A percentile compares a stretch with the other conserved stretches of the same genome.
Evolutionary conservation across 2,888 invertebrate genomes (phyloP).

Genomic region (Ecdyonurus torrentis): DNA sequence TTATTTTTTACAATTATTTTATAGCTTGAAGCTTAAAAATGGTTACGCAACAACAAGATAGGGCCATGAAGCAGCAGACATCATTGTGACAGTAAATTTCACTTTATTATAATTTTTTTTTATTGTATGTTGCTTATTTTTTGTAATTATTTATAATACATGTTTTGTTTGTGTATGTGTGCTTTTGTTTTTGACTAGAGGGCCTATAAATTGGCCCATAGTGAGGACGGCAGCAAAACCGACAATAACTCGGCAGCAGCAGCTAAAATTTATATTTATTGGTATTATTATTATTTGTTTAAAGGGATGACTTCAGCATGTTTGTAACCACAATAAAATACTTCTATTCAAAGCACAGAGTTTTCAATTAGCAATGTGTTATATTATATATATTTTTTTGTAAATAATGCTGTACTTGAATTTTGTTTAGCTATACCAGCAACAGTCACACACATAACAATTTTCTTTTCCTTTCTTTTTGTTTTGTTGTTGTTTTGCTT

Average conservation of each 20-base stretch:
- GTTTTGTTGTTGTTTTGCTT: no score
- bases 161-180: neutral
- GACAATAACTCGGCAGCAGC: neutral
- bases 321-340: conserved; percentile 6
- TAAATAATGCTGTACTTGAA: neutral
- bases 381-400: neutral
- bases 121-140: neutral
- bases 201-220: neutral
- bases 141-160: neutral
- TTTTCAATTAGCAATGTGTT: conserved; percentile 3
- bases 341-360: conserved; percentile 4
- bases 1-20: no score
- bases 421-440: neutral
- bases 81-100: no score
- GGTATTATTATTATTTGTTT: no score
- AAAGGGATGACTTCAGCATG: neutral
- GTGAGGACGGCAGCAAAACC: neutral
- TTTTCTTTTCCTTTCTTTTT: no score
- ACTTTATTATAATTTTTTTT: neutral
- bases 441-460: neutral
- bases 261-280: neutral
- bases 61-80: neutral
- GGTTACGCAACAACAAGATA: neutral
- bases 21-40: neutral
- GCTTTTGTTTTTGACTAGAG: neutral